Percentiles rank a stretch among this genome's conserved stretches.
Evolutionary conservation across 2,888 invertebrate species (phyloP).

Genomic region (Sphecodes monilicornis): DNA sequence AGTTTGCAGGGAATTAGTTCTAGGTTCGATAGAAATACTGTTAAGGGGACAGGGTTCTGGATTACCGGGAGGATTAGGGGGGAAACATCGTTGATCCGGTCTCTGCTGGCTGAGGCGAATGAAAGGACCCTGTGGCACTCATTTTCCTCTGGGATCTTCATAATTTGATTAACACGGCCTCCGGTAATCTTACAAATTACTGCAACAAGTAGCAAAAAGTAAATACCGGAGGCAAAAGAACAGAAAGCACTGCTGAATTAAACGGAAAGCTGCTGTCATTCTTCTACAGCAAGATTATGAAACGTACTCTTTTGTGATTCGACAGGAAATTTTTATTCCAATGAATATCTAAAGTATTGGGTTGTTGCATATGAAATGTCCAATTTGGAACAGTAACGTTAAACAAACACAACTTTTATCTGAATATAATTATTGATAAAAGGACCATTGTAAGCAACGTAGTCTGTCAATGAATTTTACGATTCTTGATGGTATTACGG

Average conservation of each 20-base stretch:
- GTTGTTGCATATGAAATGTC: too few relatives aligned
- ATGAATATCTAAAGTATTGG: too few relatives aligned
- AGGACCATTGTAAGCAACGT: too few relatives aligned
- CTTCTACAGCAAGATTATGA: too few relatives aligned
- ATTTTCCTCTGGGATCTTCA: neutral
- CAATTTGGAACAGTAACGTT: too few relatives aligned
- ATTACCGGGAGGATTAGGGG: neutral
- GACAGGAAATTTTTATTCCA: too few relatives aligned
- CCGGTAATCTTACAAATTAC: neutral
- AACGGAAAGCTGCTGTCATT: neutral
- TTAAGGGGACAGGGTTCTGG: conserved; percentile 9
- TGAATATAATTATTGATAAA: too few relatives aligned
- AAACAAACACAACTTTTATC: too few relatives aligned
- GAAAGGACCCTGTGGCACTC: neutral
- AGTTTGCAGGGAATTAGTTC: conserved; percentile 13
- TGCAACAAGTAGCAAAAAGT: neutral
- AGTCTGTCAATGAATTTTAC: too few relatives aligned
- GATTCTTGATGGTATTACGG: too few relatives aligned
- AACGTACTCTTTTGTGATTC: too few relatives aligned
- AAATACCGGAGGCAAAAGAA: neutral
- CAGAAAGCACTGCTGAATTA: neutral
- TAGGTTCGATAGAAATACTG: conserved; percentile 1
- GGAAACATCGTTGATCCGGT: neutral
- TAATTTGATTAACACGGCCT: neutral
- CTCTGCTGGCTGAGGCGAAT: neutral